phyloP scores from a whole-genome alignment of 2,797 vertebrate genomes.

The Gallinago solitaria region DNA sequence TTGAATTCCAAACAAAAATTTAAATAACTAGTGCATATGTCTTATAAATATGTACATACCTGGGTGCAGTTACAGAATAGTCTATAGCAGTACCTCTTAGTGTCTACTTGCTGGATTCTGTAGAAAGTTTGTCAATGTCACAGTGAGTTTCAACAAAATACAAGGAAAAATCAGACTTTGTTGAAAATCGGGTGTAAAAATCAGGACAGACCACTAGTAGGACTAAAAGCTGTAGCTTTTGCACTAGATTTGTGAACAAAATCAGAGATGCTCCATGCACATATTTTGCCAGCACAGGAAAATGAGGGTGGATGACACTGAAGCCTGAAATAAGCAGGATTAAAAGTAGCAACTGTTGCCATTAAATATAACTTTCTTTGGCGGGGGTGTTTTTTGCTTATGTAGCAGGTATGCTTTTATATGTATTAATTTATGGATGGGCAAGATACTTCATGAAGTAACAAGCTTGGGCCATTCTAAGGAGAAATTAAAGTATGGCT shows the following conservation, averaged over 20 bases:
- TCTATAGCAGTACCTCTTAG: not conserved
- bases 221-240: not conserved
- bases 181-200: not conserved
- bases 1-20: not conserved
- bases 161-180: not conserved
- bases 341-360: conserved; percentile 31
- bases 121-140: not conserved
- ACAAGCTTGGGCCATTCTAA: not conserved
- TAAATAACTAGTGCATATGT: not conserved
- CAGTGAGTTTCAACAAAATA: not conserved
- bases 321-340: conserved; percentile 31
- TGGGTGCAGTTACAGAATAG: not conserved
- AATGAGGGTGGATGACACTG: not conserved
- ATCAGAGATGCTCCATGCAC: not conserved
- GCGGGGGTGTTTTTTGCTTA: not conserved
- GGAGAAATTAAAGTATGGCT: not conserved
- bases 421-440: not conserved
- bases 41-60: not conserved
- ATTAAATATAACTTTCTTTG: conserved; percentile 36
- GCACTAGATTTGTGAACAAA: not conserved
- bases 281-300: not conserved
- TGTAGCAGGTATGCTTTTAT: conserved; percentile 24
- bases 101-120: not conserved
- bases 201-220: not conserved
- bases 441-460: not conserved